Percentiles rank a stretch among this genome's conserved stretches.
phyloP scores from a whole-genome alignment of 1,140 invertebrate genomes.

The Stenopsyche tienmushanensis region DNA sequence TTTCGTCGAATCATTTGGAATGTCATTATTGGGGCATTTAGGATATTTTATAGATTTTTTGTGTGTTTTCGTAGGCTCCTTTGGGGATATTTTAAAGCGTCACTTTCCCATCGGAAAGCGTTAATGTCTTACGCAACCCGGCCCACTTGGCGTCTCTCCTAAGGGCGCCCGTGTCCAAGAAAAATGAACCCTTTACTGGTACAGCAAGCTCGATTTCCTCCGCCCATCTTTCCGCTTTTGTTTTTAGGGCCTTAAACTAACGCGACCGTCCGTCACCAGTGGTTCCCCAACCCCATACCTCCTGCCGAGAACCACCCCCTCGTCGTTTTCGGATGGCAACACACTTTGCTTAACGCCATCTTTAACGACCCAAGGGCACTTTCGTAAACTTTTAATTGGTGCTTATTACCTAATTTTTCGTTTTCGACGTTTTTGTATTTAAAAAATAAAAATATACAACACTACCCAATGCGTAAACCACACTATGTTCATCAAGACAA shows the following conservation, averaged over 20 bases:
- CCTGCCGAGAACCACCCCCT: not conserved
- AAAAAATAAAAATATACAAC: no score
- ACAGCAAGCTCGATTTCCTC: conserved; percentile 38
- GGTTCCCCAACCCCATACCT: not conserved
- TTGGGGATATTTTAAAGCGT: not conserved
- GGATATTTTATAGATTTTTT: no score
- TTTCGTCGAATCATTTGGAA: no score
- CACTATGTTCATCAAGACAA: no score
- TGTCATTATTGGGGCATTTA: no score
- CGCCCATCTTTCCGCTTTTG: conserved; percentile 29
- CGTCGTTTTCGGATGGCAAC: not conserved
- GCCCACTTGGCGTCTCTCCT: not conserved
- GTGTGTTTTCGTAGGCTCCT: no score
- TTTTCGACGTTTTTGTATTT: not conserved
- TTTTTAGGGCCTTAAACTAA: conserved; percentile 31
- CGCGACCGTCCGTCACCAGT: conserved; percentile 25
- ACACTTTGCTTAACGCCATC: not conserved
- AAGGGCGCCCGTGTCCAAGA: conserved; percentile 31
- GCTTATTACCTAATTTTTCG: not conserved
- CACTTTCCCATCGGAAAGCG: not conserved
- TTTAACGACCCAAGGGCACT: not conserved
- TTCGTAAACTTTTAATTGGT: not conserved
- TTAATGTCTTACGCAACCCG: conserved; percentile 13
- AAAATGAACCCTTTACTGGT: conserved; percentile 40
- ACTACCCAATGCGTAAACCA: no score